These are phyloP conservation scores for Epistrophella euchroma DNA, from an alignment of 2,888 invertebrate species.

Conservation along the genomic window DNA sequence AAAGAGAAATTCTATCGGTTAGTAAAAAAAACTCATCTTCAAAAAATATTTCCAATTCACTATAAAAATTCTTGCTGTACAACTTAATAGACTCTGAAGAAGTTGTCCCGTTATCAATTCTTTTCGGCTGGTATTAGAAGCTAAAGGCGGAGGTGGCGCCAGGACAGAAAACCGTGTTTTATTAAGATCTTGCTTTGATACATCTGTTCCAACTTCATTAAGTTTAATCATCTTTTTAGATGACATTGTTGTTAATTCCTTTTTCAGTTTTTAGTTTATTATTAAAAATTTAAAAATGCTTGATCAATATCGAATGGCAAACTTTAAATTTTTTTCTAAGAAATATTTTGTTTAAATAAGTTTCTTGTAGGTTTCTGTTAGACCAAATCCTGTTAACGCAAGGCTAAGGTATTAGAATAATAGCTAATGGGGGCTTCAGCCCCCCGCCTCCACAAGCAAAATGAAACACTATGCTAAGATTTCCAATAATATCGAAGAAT, in stretches of 20 bases:
- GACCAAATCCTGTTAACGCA: no score
- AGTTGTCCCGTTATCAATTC: constrained; percentile 8
- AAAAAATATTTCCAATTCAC: not conserved
- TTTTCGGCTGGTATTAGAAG: not conserved
- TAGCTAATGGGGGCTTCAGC: no score
- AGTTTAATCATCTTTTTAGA: not conserved
- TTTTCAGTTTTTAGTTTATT: not conserved
- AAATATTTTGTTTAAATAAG: no score
- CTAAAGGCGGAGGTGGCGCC: no score
- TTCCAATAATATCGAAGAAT: no score
- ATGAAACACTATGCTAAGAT: no score
- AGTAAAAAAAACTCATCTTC: not conserved
- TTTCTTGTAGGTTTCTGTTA: no score
- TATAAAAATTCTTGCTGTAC: not conserved
- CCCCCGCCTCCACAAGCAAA: no score
- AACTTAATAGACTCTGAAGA: constrained; percentile 14
- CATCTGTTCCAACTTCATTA: not conserved
- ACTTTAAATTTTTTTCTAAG: not conserved
- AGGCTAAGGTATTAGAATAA: no score
- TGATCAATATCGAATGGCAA: not conserved
- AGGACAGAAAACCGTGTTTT: not conserved
- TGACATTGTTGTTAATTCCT: not conserved
- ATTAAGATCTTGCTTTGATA: not conserved
- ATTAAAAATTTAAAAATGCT: not conserved
- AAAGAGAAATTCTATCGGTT: not conserved